Conservation (phyloP, 2,797 vertebrate genomes). For the Dryobates pubescens region DNA sequence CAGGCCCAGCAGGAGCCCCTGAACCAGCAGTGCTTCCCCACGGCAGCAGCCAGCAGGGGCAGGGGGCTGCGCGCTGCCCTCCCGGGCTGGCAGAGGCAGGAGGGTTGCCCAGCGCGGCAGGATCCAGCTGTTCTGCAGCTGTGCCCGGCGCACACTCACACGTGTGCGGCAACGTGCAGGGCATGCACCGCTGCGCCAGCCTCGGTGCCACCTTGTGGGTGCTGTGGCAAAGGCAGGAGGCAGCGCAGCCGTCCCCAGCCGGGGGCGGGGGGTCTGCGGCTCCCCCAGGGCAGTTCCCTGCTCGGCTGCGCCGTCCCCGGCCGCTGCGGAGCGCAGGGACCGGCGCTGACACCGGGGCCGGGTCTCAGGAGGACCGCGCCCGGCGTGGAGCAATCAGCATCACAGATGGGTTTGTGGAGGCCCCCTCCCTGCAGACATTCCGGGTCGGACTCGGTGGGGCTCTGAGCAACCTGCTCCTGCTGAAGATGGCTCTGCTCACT, state of each 20-base stretch:
- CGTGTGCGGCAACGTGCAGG: neutral
- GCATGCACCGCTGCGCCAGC: neutral
- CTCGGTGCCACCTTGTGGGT: neutral
- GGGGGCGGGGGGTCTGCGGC: too few species aligned
- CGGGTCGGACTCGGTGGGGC: too few species aligned
- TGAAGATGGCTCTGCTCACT: too few species aligned
- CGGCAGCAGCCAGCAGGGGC: accelerated
- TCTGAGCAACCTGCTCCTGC: too few species aligned
- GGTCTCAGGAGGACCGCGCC: accelerated
- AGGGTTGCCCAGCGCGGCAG: accelerated
- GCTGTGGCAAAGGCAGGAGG: neutral
- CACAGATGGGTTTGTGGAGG: neutral
- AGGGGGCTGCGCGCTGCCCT: neutral
- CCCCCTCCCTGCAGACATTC: too few species aligned
- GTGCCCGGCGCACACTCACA: neutral
- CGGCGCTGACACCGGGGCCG: too few species aligned
- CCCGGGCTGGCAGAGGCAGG: accelerated
- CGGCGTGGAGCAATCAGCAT: neutral
- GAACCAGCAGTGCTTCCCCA: accelerated
- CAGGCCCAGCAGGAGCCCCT: neutral
- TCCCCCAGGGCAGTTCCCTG: accelerated
- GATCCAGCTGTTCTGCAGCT: neutral
- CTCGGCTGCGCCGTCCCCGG: neutral
- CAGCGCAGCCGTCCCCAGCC: accelerated
- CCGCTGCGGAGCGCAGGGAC: accelerated